These are phyloP conservation scores for Pachypanchax playfairii DNA, from an alignment of 2,113 vertebrate genomes.

Conservation along the genomic window DNA sequence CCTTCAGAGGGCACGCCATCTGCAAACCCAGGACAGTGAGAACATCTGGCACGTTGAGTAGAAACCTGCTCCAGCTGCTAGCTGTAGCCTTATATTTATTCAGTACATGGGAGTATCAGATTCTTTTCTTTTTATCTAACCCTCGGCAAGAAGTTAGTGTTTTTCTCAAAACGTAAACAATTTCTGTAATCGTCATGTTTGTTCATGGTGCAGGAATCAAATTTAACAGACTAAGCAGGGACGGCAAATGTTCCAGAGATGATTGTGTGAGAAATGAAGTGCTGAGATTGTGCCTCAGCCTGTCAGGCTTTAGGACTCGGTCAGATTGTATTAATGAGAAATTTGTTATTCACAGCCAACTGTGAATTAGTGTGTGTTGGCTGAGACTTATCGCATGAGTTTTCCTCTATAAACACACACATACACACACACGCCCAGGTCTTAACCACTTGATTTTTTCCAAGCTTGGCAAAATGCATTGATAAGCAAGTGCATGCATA, in stretches of 20 bases:
- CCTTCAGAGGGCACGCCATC: background rate
- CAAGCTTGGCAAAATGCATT: constrained; percentile 64
- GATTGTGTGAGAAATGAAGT: constrained; percentile 4
- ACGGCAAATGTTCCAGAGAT: background rate
- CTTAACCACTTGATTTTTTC: constrained; percentile 52
- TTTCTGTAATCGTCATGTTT: background rate
- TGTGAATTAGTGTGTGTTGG: constrained; percentile 25
- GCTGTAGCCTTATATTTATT: constrained; percentile 2
- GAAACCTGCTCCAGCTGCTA: background rate
- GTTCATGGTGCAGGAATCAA: background rate
- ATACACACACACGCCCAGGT: constrained; percentile 40
- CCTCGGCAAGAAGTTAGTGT: background rate
- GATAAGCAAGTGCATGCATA: constrained; percentile 61
- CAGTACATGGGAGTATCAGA: background rate
- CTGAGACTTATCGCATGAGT: constrained; percentile 35
- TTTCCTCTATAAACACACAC: constrained; percentile 21
- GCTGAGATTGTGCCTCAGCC: background rate
- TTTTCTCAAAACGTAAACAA: background rate
- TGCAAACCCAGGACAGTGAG: background rate
- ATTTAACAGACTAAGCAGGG: constrained; percentile 5
- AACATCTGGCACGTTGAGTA: constrained; percentile 6
- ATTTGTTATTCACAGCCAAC: constrained; percentile 26
- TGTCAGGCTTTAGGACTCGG: constrained; percentile 14
- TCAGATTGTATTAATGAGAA: constrained; percentile 35
- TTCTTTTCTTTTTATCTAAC: background rate